Base-by-base conservation (phyloP, 1,140 invertebrate species). In the Chrysoperla carnea region DNA sequence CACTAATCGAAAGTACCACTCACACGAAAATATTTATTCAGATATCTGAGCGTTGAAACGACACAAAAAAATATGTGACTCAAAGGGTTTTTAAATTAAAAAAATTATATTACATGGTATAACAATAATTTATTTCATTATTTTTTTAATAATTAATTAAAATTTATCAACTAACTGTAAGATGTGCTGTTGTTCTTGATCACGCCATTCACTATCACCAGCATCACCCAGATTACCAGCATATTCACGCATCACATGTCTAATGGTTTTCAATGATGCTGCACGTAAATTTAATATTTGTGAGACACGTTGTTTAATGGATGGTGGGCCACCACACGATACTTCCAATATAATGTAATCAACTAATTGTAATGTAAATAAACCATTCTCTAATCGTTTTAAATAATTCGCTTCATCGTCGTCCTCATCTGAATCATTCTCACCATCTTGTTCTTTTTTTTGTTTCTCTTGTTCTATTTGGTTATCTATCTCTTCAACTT, bases 311-410 rank as follows among this genome's bases (percentile, higher is more conserved):
- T 92, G 85, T 60, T 93, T 93, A 1, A 94, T 78, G 6, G 76
- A 69, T 3, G 77, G 59, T 31, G 78, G 72, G 27, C 74, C 71
- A 11, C 81, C 78, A 6, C 81, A 78, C 55, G 88, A 93, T 23
- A 90, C 80, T 66, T 97, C 92, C 39, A 97, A 63, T 58, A 98
- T 84, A 46, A 98, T 86, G 57, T 93, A 92, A 64, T 97, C 92
- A 36, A 98, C 79, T 38, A 95, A 68, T 65, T 99, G 94, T 31
- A 99, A 67, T 0, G 91, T 94, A 58, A 97, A 99, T 8, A 99
- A 66, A 0, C 95, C 95, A 2, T 83, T 83, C 43, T 95, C 89
- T 17, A 99, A 62, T 44, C 90, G 69, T 55, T 81, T 78, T 35
- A 97, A 65, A 61, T 98, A 97, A 47, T 78, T 75, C 50, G 82